phyloP scores from a whole-genome alignment of 92 coral and sea anemone genomes.

The Zoanthus sansibaricus region DNA sequence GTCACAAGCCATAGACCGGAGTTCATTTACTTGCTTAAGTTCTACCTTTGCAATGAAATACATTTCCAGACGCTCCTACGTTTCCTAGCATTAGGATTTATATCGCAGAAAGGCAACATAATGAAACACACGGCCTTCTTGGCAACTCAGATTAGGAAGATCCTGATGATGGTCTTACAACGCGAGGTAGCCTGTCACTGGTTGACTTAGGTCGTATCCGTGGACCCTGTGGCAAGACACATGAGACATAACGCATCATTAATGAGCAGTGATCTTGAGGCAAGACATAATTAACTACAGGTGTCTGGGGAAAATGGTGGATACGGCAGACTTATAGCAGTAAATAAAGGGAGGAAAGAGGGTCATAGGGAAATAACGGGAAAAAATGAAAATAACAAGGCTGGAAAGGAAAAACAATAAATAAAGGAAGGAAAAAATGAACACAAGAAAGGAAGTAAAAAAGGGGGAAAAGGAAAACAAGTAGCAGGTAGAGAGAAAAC shows the following conservation, averaged over 20 bases:
- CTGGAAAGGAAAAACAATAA: neutral
- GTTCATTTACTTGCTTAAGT: neutral
- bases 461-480: too few relatives aligned
- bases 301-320: neutral
- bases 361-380: neutral
- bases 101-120: neutral
- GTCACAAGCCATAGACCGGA: neutral
- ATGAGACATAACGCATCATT: neutral
- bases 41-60: neutral
- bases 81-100: neutral
- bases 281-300: neutral
- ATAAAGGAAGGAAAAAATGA: too few relatives aligned
- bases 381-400: neutral
- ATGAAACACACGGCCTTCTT: neutral
- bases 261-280: neutral
- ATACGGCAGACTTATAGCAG: neutral
- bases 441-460: too few relatives aligned
- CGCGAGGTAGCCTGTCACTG: neutral
- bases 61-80: too few relatives aligned
- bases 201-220: neutral
- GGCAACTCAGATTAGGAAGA: slow-evolving; percentile 4
- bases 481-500: too few relatives aligned
- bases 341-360: neutral
- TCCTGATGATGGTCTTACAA: neutral
- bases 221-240: neutral